Conservation (phyloP, 2,797 vertebrate species). For the Coregonus sp. region DNA sequence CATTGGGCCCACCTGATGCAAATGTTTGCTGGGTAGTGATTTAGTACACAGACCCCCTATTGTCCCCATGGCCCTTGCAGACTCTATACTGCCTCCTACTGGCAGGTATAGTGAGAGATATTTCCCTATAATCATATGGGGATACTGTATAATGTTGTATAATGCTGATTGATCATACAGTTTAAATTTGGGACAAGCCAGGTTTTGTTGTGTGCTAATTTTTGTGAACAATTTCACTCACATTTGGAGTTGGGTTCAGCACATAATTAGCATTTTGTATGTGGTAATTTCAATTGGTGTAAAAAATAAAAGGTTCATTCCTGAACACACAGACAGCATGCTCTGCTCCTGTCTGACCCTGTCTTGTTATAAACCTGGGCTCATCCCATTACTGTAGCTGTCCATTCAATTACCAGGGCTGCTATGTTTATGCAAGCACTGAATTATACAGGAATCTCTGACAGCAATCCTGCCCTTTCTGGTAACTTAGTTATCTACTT, state of each 20-base stretch:
- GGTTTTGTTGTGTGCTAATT: background rate
- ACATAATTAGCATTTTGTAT: background rate
- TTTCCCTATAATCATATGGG: background rate
- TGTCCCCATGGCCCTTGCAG: background rate
- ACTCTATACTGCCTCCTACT: background rate
- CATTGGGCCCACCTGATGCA: too few species aligned
- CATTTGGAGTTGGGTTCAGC: background rate
- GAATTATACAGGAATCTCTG: background rate
- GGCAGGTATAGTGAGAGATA: background rate
- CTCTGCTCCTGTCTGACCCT: background rate
- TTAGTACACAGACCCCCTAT: background rate
- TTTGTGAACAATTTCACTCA: too few species aligned
- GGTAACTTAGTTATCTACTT: background rate
- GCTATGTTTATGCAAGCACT: slow-evolving; percentile 24
- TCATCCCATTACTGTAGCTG: background rate
- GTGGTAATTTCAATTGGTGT: background rate
- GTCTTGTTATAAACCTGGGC: background rate
- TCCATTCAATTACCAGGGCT: slow-evolving; percentile 17
- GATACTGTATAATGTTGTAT: background rate
- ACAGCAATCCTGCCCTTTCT: background rate
- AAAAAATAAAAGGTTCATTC: background rate
- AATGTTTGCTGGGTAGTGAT: background rate
- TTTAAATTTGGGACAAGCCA: background rate
- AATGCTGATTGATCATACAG: background rate
- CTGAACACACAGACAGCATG: background rate